phyloP scores from a whole-genome alignment of 1,140 invertebrate species.

The Planococcus citri region DNA sequence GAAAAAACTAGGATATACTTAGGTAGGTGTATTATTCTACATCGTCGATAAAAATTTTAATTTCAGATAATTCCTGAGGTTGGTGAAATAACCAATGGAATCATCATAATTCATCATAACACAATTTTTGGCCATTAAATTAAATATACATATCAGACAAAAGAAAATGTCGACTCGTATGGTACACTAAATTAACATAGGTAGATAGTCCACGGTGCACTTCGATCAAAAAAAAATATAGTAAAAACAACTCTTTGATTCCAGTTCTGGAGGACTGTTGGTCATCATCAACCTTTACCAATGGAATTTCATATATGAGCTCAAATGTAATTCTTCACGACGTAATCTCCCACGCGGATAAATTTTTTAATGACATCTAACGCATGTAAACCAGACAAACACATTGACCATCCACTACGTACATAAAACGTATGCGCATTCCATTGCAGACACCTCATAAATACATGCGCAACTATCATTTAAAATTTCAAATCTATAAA shows the following conservation, averaged over 20 bases:
- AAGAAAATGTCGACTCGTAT: too few relatives aligned
- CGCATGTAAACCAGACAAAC: not conserved
- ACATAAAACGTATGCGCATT: not conserved
- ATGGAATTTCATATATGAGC: slow-evolving; percentile 13
- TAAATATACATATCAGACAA: too few relatives aligned
- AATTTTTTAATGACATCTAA: slow-evolving; percentile 17
- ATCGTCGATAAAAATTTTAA: too few relatives aligned
- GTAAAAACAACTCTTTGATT: not conserved
- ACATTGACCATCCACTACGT: not conserved
- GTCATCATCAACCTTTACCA: not conserved
- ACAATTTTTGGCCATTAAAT: too few relatives aligned
- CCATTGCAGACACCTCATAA: not conserved
- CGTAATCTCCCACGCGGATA: slow-evolving; percentile 8
- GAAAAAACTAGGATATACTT: too few relatives aligned
- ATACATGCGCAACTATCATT: not conserved
- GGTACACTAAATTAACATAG: too few relatives aligned
- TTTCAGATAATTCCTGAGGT: too few relatives aligned
- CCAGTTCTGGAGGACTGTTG: not conserved
- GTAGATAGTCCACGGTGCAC: too few relatives aligned
- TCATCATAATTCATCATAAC: too few relatives aligned
- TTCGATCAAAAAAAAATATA: too few relatives aligned
- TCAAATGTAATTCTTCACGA: slow-evolving; percentile 9
- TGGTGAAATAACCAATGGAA: too few relatives aligned
- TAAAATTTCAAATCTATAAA: not conserved
- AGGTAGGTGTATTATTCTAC: too few relatives aligned